Conservation (phyloP, 2,888 invertebrate genomes). For the Xestia c-nigrum region DNA sequence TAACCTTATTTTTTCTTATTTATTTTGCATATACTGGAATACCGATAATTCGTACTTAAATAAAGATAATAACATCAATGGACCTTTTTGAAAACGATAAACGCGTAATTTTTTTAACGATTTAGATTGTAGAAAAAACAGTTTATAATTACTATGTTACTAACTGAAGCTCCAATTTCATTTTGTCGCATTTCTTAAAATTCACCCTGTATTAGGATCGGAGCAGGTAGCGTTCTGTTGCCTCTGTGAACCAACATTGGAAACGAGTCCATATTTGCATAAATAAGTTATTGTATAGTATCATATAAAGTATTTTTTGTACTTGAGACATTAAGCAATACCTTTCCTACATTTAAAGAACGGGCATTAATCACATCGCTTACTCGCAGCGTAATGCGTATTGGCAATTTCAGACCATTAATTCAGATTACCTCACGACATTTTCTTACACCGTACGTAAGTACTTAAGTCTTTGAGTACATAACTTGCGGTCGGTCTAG, state of each 20-base stretch:
- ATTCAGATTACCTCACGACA: conserved; percentile 43
- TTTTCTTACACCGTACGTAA: conserved; percentile 33
- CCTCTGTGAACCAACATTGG: background rate
- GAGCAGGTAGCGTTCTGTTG: background rate
- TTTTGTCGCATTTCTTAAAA: no score
- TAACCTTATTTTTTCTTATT: no score
- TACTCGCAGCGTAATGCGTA: conserved; percentile 23
- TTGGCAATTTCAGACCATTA: conserved; percentile 39
- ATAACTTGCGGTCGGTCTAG: conserved; percentile 13
- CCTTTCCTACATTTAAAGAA: background rate
- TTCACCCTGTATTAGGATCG: no score
- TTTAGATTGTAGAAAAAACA: no score
- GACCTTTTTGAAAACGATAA: no score
- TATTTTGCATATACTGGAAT: no score
- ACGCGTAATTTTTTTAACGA: no score
- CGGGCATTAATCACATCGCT: conserved; percentile 28
- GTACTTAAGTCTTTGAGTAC: conserved; percentile 9
- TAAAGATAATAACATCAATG: no score
- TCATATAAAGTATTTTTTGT: background rate
- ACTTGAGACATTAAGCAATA: conserved; percentile 18
- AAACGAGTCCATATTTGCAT: background rate
- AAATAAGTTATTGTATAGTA: background rate
- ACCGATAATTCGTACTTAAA: no score
- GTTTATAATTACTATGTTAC: no score
- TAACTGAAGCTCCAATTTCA: no score